Evolutionary conservation across 1,140 invertebrate genomes (phyloP).

Genomic region (Drosophila trapezifrons): DNA sequence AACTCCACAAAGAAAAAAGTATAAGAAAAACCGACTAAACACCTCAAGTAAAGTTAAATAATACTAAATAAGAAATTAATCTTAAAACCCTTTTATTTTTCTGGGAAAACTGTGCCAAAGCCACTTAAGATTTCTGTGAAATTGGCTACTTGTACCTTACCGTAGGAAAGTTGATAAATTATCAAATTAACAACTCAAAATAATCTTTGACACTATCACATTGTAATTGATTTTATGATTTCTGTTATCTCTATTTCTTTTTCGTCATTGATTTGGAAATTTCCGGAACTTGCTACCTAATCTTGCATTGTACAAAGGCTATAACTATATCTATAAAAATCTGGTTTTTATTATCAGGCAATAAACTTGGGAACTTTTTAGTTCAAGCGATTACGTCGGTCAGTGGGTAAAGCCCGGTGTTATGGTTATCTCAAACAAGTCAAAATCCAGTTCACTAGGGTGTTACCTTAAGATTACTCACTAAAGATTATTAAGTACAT

Average conservation of each 20-base stretch:
- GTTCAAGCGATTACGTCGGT: not conserved
- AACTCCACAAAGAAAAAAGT: too few species aligned
- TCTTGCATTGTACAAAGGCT: not conserved
- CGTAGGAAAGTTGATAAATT: not conserved
- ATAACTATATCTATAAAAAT: constrained; percentile 7
- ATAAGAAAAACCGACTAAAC: too few species aligned
- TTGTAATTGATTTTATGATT: constrained; percentile 2
- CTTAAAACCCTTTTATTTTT: too few species aligned
- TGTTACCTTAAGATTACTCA: too few species aligned
- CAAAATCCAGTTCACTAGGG: not conserved
- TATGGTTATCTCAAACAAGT: not conserved
- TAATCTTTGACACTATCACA: not conserved
- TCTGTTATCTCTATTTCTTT: not conserved
- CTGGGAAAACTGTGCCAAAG: not conserved
- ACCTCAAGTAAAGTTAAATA: too few species aligned
- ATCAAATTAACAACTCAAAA: not conserved
- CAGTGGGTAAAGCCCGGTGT: not conserved
- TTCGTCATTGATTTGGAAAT: not conserved
- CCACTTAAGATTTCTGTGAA: not conserved
- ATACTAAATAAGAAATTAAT: too few species aligned
- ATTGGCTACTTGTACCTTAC: not conserved
- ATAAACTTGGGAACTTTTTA: constrained; percentile 1
- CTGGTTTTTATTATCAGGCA: constrained; percentile 10
- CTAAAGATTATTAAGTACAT: not conserved
- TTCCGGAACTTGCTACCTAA: constrained; percentile 8